phyloP scores from a whole-genome alignment of 2,113 vertebrate species.

The Lanius ludovicianus region DNA sequence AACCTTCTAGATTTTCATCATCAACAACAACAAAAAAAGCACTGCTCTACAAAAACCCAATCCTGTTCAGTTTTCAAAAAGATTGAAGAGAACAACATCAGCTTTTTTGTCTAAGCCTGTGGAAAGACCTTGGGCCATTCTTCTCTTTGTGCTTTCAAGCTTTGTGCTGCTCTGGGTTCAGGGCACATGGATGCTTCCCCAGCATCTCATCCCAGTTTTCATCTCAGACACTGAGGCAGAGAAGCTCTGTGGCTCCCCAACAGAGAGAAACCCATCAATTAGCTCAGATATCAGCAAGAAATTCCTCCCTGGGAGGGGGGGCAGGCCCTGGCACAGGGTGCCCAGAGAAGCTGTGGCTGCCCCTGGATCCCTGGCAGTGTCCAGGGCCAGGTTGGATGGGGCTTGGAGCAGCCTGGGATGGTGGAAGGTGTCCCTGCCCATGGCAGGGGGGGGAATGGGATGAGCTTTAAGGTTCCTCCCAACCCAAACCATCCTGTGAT shows the following conservation, averaged over 20 bases:
- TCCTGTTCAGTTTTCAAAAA: neutral
- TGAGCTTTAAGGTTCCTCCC: neutral
- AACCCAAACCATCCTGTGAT: neutral
- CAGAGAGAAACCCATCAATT: neutral
- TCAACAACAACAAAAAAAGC: neutral
- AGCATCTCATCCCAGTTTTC: neutral
- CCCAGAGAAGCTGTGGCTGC: neutral
- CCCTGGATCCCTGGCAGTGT: neutral
- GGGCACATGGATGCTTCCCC: neutral
- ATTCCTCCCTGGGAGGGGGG: neutral
- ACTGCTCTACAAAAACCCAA: neutral
- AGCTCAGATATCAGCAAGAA: neutral
- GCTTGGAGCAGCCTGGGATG: accelerated
- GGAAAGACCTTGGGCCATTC: neutral
- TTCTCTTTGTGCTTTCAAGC: neutral
- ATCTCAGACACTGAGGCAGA: accelerated
- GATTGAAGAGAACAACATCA: neutral
- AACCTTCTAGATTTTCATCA: neutral
- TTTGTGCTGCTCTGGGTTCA: neutral
- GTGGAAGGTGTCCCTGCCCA: neutral
- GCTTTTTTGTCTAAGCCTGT: neutral
- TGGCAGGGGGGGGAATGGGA: no score
- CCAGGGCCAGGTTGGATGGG: accelerated
- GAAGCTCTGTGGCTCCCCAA: neutral
- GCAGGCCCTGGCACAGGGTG: neutral